Base-by-base conservation (phyloP, 2,888 invertebrate species). In the Drosophila helvetica region DNA sequence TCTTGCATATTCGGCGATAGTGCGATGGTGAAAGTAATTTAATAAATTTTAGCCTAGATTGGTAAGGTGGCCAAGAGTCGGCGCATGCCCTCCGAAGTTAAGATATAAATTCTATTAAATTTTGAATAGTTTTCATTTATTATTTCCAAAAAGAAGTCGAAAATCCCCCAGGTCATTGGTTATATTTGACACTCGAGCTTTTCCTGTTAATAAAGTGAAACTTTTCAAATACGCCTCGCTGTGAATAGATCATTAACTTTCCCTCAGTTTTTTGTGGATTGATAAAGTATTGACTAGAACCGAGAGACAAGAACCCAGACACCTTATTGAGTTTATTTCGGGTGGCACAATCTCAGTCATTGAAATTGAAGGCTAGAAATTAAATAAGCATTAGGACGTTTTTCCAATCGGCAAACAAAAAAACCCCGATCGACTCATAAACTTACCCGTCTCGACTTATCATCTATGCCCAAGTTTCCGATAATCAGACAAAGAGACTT, bases 301-400 rank as follows among this genome's bases (percentile, higher is more conserved):
- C 10, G n/a, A 42, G 0, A 38, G 15, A 38, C n/a, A n/a, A 38
- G 7, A 15, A 15, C 9, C 46, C 60, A 70, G 70, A 71, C 51
- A 46, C 17, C 33, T 47, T 30, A 55, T 70, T 43, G 19, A 55
- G 30, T 43, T 51, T 46, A 55, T 70, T 70, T 45, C 48, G n/a
- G 17, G 27, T 52, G 55, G 46, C 47, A 51, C 30, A 71, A 57
- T 42, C 30, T 33, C 22, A 19, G 18, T 18, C 8, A 42, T 10
- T 18, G n/a, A 30, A 56, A 52, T 60, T 57, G 53, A 54, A 65
- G 71, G 70, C 48, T 54, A 9, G 7, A 12, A 38, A 38, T 73
- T 73, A 73, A 73, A 73, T 73, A 60, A 60, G 7, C 19, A 57
- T 53, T 53, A 57, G 18, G 9, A 19, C 45, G 50, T 56, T 38